A percentile compares a stretch with the other conserved stretches of the same genome.
phyloP scores from a whole-genome alignment of 2,888 invertebrate species.

The Rhamnusium bicolor region DNA sequence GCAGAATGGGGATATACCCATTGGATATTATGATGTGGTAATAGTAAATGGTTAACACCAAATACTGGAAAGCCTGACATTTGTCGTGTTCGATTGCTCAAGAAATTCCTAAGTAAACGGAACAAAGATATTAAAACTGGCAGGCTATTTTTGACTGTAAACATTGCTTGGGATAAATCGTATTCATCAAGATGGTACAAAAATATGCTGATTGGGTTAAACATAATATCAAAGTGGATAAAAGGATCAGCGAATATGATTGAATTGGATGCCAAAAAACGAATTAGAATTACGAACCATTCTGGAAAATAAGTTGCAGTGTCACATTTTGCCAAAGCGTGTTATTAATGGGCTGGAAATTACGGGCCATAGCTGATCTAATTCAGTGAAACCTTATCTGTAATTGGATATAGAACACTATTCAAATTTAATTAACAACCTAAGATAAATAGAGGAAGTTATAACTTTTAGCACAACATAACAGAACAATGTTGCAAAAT shows the following conservation, averaged over 20 bases:
- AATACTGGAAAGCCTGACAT: neutral
- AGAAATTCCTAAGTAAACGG: neutral
- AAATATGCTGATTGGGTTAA: neutral
- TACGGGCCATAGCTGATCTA: neutral
- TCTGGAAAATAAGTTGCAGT: no score
- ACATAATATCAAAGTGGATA: neutral
- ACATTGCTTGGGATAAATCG: neutral
- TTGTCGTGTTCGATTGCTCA: neutral
- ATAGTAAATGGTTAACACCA: no score
- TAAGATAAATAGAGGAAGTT: neutral
- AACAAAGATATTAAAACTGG: neutral
- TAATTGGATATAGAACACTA: neutral
- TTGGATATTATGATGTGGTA: no score
- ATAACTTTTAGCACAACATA: neutral
- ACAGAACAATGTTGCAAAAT: neutral
- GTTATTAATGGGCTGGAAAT: no score
- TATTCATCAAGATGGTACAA: neutral
- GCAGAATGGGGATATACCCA: no score
- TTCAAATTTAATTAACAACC: slow-evolving; percentile 1
- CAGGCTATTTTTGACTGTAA: neutral
- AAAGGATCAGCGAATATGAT: neutral
- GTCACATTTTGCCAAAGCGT: no score
- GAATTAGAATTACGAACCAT: no score
- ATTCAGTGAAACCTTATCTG: neutral
- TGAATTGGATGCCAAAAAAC: neutral